Conservation (phyloP, 1,140 invertebrate species). For the Mercenaria mercenaria region DNA sequence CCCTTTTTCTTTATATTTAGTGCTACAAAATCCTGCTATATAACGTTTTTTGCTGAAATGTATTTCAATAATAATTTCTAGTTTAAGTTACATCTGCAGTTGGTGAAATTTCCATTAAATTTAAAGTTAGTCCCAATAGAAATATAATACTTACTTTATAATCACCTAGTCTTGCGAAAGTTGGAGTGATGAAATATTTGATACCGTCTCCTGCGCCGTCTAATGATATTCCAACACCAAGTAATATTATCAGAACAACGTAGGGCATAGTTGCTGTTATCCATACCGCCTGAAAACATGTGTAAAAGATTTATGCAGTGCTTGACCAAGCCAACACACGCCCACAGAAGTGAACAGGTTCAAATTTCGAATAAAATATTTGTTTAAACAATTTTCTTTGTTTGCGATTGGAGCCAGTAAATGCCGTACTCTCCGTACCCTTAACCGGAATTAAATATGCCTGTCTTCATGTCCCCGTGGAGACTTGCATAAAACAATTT, state of each 20-base stretch:
- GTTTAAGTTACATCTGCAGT: no score
- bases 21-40: no score
- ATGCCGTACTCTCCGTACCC: no score
- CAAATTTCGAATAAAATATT: neutral
- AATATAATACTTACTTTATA: slow-evolving; percentile 90
- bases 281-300: slow-evolving; percentile 96
- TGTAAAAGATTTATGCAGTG: slow-evolving; percentile 52
- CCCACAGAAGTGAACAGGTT: neutral
- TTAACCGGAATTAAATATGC: no score
- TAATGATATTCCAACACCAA: slow-evolving; percentile 95
- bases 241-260: slow-evolving; percentile 95
- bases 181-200: slow-evolving; percentile 96
- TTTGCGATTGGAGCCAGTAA: no score
- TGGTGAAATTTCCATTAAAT: no score
- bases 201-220: slow-evolving; percentile 93
- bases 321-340: neutral
- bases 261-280: slow-evolving; percentile 98
- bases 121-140: no score
- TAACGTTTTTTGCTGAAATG: no score
- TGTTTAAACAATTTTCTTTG: neutral
- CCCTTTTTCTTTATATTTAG: no score
- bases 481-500: no score
- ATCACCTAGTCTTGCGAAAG: slow-evolving; percentile 95
- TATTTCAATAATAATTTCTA: no score
- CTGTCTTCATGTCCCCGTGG: no score